A percentile compares a stretch with the other conserved stretches of the same genome.
Conservation (phyloP, 2,113 vertebrate genomes). For the Proterorhinus semilunaris region DNA sequence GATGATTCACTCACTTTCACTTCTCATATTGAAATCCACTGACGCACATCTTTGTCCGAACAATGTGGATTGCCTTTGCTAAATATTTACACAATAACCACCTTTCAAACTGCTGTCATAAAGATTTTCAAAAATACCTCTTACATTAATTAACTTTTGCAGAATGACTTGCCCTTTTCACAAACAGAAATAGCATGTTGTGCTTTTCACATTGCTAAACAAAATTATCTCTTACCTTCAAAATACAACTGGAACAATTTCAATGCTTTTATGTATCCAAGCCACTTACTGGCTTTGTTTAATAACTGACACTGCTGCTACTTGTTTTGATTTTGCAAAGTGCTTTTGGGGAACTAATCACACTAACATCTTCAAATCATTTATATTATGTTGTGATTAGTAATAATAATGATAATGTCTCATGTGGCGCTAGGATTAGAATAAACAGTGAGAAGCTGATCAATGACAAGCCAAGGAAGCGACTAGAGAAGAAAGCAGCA, state of each 20-base stretch:
- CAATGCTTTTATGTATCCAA: neutral
- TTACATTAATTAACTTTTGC: neutral
- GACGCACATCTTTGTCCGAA: neutral
- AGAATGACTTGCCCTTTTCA: neutral
- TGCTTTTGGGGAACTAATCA: neutral
- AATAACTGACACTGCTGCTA: neutral
- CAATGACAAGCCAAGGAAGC: slow-evolving; percentile 75
- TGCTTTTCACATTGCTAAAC: neutral
- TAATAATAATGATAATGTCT: neutral
- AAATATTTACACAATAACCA: neutral
- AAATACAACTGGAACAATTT: neutral
- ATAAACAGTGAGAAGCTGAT: slow-evolving; percentile 83
- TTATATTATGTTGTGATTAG: neutral
- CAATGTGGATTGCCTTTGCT: neutral
- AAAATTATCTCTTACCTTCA: neutral
- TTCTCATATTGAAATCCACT: slow-evolving; percentile 28
- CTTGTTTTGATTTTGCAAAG: neutral
- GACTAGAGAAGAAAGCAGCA: slow-evolving; percentile 82
- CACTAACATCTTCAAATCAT: slow-evolving; percentile 1
- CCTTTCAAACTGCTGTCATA: too few species aligned
- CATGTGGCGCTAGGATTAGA: slow-evolving; percentile 68
- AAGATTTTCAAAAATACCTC: too few species aligned
- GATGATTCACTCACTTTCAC: slow-evolving; percentile 38
- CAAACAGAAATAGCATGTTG: neutral
- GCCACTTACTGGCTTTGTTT: neutral